Evolutionary conservation across 1,140 invertebrate genomes (phyloP).

Genomic region (Portunus trituberculatus): DNA sequence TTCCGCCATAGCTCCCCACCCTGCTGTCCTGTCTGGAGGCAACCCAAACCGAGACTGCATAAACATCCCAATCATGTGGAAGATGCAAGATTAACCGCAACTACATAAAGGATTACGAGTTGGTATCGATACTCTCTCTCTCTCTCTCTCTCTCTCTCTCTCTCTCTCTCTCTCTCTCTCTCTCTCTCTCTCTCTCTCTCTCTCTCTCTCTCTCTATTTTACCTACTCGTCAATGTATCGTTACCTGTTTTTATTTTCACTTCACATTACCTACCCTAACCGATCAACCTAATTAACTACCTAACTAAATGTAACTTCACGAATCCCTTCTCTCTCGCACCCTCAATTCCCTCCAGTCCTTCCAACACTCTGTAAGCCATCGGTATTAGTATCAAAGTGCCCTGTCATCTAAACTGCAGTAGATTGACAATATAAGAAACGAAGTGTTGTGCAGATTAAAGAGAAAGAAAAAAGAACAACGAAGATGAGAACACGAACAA

Average conservation of each 20-base stretch:
- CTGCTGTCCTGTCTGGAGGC: neutral
- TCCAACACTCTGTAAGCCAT: too few species aligned
- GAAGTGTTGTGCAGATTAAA: too few species aligned
- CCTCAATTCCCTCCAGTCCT: too few species aligned
- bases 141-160: constrained; percentile 35
- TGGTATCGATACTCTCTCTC: neutral
- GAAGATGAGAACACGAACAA: too few species aligned
- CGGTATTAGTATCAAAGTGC: too few species aligned
- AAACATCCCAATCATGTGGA: neutral
- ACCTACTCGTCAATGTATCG: neutral
- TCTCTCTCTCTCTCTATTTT: neutral
- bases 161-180: constrained; percentile 38
- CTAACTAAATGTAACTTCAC: too few species aligned
- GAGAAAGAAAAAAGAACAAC: too few species aligned
- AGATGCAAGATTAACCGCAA: neutral
- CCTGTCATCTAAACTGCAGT: too few species aligned
- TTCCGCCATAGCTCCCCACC: neutral
- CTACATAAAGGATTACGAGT: neutral
- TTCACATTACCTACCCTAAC: neutral
- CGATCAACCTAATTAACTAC: too few species aligned
- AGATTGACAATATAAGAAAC: too few species aligned
- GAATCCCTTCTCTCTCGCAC: too few species aligned
- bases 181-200: neutral
- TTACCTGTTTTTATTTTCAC: neutral
- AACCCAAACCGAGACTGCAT: neutral